Evolutionary conservation across 1,140 invertebrate species (phyloP), one percentile per base, ranked within the genome.

Genomic region (Schmidtea mediterranea): DNA sequence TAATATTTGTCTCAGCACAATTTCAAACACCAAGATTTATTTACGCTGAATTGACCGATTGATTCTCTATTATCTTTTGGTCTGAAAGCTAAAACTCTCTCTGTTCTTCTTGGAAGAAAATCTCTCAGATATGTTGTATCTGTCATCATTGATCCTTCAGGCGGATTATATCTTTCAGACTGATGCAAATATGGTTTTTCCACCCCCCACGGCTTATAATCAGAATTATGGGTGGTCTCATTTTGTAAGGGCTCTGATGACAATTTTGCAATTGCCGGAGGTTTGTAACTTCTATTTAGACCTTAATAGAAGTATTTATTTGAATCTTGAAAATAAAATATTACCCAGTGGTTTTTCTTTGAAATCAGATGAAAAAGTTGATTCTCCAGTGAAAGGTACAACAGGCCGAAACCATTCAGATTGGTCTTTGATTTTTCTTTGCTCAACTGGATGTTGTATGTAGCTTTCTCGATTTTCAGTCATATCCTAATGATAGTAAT

Each of bases 131-230:
- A 63, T 5, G 63, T 66, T 12, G 67, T 68, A 26, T 57, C 56
- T 37, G 58, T 54, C 23, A 66, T 63, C 57, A 69, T 63, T 6
- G 58, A 58, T 1, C 66, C 67, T 15, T 58, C 59, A 39, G 65
- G 65, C 46, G 57, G 59, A 52, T 54, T 43, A 52, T 58, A 62
- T 16, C 49, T 50, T 43, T 62, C 56, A 19, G 56, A 54, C 39
- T 57, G 48, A 43, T 62, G 55, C 26, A 56, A 49, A 55, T 51
- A 54, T 13, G 60, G 62, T 46, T 55, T 53, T 40, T 58, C 55
- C 5, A 57, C 50, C 47, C 59, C 56, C 63, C 63, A 67, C 48
- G 51, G 56, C 18, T 58, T 55, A 51, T 57, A 68, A 55, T 67
- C 65, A 45, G 55, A 55, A 46, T 56, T 59, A 36, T 59, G 54